Evolutionary conservation across 2,888 invertebrate genomes (phyloP), one percentile per base, ranked within the genome.

Genomic region (Brachynemurus nebulosus): DNA sequence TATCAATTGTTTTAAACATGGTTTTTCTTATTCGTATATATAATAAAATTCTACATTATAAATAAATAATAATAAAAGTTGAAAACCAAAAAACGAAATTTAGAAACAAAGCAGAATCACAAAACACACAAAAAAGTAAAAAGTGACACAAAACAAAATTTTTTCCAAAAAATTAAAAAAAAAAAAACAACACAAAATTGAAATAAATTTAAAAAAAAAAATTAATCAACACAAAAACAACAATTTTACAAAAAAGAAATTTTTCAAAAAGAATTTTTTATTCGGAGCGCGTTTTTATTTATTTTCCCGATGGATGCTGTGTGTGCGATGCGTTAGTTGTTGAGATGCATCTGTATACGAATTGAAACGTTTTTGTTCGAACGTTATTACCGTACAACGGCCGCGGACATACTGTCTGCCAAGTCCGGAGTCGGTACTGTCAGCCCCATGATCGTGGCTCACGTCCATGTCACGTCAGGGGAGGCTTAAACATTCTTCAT

Each of bases 361-460:
- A n/a, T n/a, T n/a, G n/a, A n/a, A n/a, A n/a, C n/a, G n/a, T n/a
- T n/a, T n/a, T n/a, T n/a, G 30, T 11, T 12, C 14, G 14, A n/a
- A 30, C 30, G 30, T 30, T n/a, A 14, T 30, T 4, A 30, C 30
- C 14, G 30, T 12, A 36, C 36, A 36, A 16, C 36, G 36, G 36
- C 18, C 36, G 36, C 17, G 36, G 36, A 36, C 36, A 36, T 16
- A 36, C 36, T 36, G 36, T 36, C 36, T 36, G 16, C 36, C 36
- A n/a, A 18, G 36, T 18, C 36, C 36, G 36, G 9, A 36, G 11
- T 18, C 19, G 36, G 16, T 36, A 18, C 36, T 36, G 36, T 30
- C 30, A 30, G 30, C 30, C 30, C 30, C 30, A 30, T 30, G 14
- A 23, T 30, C 30, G 30, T 30, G 30, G 30, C 14, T 30, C n/a